Percentiles rank a stretch among this genome's conserved stretches.
Conservation (phyloP, 2,888 invertebrate species). For the Melanargia galathea region DNA sequence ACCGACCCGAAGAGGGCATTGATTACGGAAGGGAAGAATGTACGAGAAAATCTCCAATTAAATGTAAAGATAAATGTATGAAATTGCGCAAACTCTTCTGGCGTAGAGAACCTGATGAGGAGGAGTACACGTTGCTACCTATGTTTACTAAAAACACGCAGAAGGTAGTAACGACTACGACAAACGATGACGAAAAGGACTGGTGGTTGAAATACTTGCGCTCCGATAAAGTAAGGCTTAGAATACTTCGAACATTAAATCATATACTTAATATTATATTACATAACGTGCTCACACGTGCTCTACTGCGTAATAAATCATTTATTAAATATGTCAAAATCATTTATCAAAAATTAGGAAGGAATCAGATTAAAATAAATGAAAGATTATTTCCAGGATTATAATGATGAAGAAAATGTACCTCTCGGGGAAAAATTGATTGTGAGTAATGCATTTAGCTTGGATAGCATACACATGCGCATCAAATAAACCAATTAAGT, state of each 20-base stretch:
- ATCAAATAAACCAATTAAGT: no score
- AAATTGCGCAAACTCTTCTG: constrained; percentile 53
- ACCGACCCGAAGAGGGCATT: constrained; percentile 20
- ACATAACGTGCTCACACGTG: no score
- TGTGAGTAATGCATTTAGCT: constrained; percentile 26
- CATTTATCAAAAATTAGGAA: no score
- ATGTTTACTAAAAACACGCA: constrained; percentile 47
- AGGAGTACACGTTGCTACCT: constrained; percentile 60
- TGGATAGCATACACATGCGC: neutral
- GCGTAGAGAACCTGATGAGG: constrained; percentile 51
- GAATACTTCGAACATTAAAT: neutral
- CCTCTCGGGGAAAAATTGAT: constrained; percentile 33
- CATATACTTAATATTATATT: no score
- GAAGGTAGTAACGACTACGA: constrained; percentile 36
- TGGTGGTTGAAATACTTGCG: constrained; percentile 67
- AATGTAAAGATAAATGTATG: constrained; percentile 44
- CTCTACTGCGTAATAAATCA: no score
- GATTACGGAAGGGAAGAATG: constrained; percentile 28
- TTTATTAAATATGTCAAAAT: no score
- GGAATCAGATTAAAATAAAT: no score
- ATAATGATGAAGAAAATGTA: constrained; percentile 33
- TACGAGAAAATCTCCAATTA: constrained; percentile 9
- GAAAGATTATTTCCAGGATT: constrained; percentile 32
- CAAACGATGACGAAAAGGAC: constrained; percentile 46
- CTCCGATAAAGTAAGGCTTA: constrained; percentile 50